Percentiles rank a stretch among this genome's conserved stretches.
Conservation (phyloP, 2,888 invertebrate species). For the Opisthograptis luteolata region DNA sequence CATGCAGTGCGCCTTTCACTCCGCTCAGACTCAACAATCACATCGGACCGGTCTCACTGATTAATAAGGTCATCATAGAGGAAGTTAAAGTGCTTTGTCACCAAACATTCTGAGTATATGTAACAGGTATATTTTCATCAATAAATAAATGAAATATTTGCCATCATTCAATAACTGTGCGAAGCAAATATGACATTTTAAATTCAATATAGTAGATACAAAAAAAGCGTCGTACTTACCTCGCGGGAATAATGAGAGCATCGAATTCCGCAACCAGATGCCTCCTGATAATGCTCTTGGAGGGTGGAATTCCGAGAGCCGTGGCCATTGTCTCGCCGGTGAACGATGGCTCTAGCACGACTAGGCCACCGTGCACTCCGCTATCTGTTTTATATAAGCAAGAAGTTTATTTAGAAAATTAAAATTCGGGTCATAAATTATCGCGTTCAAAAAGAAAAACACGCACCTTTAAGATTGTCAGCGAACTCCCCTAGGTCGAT, state of each 20-base stretch:
- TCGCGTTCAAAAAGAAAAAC: conserved; percentile 23
- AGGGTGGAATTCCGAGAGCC: conserved; percentile 95
- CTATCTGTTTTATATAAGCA: conserved; percentile 87
- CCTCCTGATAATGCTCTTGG: conserved; percentile 95
- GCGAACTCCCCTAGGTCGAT: conserved; percentile 97
- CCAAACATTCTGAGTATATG: conserved; percentile 10
- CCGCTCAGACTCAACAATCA: conserved; percentile 18
- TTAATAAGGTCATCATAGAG: conserved; percentile 22
- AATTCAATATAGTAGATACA: neutral
- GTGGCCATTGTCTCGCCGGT: conserved; percentile 98
- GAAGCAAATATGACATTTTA: conserved; percentile 57
- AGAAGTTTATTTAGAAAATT: neutral
- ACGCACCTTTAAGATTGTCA: conserved; percentile 93
- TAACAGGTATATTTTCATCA: conserved; percentile 17
- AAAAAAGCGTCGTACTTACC: conserved; percentile 81
- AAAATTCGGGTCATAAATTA: too few relatives aligned
- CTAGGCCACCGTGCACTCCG: conserved; percentile 97
- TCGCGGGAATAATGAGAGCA: conserved; percentile 95
- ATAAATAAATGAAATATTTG: conserved; percentile 25
- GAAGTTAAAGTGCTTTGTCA: conserved; percentile 26
- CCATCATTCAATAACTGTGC: conserved; percentile 24
- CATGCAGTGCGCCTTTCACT: conserved; percentile 41
- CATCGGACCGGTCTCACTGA: conserved; percentile 13
- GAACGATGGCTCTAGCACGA: conserved; percentile 96
- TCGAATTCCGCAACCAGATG: conserved; percentile 96